Conservation (phyloP, 2,888 invertebrate species). For the Protophormia terraenovae region DNA sequence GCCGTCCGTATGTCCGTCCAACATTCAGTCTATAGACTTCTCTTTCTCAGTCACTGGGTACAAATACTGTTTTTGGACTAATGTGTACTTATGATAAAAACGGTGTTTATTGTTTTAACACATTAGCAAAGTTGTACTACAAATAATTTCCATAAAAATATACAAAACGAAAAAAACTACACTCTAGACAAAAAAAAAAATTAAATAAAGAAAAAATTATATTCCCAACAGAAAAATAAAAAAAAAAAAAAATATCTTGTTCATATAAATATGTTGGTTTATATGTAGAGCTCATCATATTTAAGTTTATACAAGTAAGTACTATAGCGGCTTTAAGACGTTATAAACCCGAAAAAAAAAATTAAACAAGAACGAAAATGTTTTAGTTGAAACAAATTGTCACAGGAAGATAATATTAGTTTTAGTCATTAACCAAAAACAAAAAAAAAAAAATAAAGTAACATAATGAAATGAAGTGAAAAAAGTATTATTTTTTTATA, state of each 20-base stretch:
- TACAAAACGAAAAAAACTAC: constrained; percentile 48
- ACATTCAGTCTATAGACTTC: not conserved
- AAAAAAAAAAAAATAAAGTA: constrained; percentile 66
- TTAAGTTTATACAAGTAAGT: not conserved
- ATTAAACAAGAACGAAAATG: constrained; percentile 57
- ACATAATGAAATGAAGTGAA: constrained; percentile 1
- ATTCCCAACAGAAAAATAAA: constrained; percentile 28
- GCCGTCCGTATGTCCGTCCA: not conserved
- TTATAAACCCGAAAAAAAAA: constrained; percentile 44
- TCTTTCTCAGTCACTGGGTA: not conserved
- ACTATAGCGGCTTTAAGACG: constrained; percentile 15
- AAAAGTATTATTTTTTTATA: not conserved
- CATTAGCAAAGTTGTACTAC: constrained; percentile 80
- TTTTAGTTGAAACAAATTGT: constrained; percentile 75
- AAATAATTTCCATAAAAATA: constrained; percentile 79
- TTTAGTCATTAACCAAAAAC: constrained; percentile 79
- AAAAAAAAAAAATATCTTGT: not conserved
- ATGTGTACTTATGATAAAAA: constrained; percentile 62
- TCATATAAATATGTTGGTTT: not conserved
- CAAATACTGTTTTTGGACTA: constrained; percentile 10
- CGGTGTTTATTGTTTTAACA: constrained; percentile 78
- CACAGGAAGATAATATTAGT: constrained; percentile 80
- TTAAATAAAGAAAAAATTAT: not conserved
- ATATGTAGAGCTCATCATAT: constrained; percentile 46
- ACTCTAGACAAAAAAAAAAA: constrained; percentile 3